A percentile compares a stretch with the other conserved stretches of the same genome.
Conservation (phyloP, 1,140 invertebrate species). For the Euglossa dilemma region DNA sequence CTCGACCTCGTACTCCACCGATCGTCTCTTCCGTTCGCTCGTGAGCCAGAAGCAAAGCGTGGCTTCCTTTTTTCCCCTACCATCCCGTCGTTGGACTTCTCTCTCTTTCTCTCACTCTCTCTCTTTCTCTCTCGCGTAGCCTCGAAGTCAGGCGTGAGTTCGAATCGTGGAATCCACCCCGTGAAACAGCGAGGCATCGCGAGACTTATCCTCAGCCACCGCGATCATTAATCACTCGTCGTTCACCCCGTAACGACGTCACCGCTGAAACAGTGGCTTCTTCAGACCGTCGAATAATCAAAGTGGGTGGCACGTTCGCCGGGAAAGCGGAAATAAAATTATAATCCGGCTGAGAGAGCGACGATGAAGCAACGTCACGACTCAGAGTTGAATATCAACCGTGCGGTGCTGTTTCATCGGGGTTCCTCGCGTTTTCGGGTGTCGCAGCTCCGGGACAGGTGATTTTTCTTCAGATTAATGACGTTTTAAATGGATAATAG, state of each 20-base stretch:
- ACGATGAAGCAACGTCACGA: constrained; percentile 54
- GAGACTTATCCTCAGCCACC: constrained; percentile 67
- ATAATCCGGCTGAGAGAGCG: constrained; percentile 74
- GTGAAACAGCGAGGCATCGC: constrained; percentile 50
- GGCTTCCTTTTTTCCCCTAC: constrained; percentile 52
- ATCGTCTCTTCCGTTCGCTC: constrained; percentile 72
- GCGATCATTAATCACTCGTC: constrained; percentile 78
- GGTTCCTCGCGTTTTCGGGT: no score
- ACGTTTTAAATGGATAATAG: no score
- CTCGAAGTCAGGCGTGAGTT: constrained; percentile 57
- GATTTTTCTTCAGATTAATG: no score
- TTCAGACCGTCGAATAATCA: constrained; percentile 62
- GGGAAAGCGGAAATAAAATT: constrained; percentile 63
- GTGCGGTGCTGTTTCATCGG: background rate
- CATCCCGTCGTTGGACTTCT: background rate
- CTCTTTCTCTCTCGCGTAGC: constrained; percentile 33
- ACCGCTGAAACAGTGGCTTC: constrained; percentile 69
- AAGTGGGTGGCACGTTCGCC: constrained; percentile 15
- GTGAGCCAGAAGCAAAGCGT: constrained; percentile 75
- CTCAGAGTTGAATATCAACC: background rate
- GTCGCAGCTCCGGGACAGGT: no score
- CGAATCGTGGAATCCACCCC: constrained; percentile 59
- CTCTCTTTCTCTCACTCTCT: background rate
- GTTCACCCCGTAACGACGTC: constrained; percentile 56
- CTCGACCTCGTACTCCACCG: constrained; percentile 70